Evolutionary conservation across 2,888 invertebrate genomes (phyloP).

Genomic region (Silvanus unidentatus): DNA sequence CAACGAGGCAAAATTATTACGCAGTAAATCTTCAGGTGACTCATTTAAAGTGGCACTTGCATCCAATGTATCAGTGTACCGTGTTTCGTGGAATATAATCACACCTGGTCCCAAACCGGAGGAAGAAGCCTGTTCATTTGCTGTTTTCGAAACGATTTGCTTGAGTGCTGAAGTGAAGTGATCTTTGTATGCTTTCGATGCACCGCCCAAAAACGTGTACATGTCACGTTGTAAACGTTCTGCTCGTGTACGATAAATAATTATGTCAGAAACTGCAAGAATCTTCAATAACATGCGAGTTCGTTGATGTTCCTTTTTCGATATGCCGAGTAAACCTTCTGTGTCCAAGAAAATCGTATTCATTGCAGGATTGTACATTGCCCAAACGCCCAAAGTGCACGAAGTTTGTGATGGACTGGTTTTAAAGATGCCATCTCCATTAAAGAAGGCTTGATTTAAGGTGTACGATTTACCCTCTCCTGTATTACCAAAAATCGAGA

Average conservation of each 20-base stretch:
- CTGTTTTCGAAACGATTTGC: conserved; percentile 29
- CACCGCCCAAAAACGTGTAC: conserved; percentile 70
- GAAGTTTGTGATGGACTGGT: conserved; percentile 63
- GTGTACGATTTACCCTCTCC: conserved; percentile 80
- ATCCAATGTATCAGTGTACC: conserved; percentile 61
- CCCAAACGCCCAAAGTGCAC: conserved; percentile 75
- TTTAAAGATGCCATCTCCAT: conserved; percentile 57
- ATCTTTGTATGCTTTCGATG: conserved; percentile 66
- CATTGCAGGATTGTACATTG: conserved; percentile 60
- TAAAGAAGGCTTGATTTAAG: conserved; percentile 64
- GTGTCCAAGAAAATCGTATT: conserved; percentile 71
- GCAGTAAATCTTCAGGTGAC: conserved; percentile 58
- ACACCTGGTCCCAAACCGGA: conserved; percentile 60
- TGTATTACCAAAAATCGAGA: conserved; percentile 79
- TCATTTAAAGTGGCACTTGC: conserved; percentile 52
- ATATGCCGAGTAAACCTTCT: conserved; percentile 65
- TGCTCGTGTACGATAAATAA: conserved; percentile 69
- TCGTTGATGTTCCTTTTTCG: conserved; percentile 56
- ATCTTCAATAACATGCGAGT: conserved; percentile 69
- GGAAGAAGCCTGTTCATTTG: conserved; percentile 21
- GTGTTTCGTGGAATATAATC: conserved; percentile 74
- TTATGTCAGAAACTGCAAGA: conserved; percentile 74
- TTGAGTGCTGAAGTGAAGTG: conserved; percentile 62
- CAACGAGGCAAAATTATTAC: conserved; percentile 57
- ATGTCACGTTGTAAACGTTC: conserved; percentile 71